Conservation (phyloP, 2,888 invertebrate species). For the Ophioninae sp. region DNA sequence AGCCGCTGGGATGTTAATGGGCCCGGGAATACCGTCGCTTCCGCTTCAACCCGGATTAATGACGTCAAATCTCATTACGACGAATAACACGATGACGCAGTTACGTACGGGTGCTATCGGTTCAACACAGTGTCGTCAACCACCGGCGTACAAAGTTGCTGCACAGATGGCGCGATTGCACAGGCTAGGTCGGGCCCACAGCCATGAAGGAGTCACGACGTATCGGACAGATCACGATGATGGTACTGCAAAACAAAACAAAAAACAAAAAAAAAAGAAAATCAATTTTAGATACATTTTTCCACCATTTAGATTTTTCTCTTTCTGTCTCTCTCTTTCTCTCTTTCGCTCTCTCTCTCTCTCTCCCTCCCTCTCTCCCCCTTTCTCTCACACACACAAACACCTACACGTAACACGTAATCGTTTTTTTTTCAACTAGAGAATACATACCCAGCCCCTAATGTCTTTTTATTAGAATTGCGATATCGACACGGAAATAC, state of each 20-base stretch:
- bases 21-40: constrained; percentile 73
- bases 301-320: constrained; percentile 31
- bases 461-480: constrained; percentile 10
- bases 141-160: constrained; percentile 92
- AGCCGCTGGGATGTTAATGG: constrained; percentile 72
- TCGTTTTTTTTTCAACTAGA: constrained; percentile 15
- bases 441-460: constrained; percentile 28
- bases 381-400: constrained; percentile 17
- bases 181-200: constrained; percentile 91
- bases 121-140: constrained; percentile 83
- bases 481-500: constrained; percentile 40
- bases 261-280: constrained; percentile 24
- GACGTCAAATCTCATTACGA: constrained; percentile 66
- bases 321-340: constrained; percentile 2
- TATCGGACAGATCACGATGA: constrained; percentile 88
- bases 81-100: constrained; percentile 67
- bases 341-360: background rate
- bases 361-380: constrained; percentile 1
- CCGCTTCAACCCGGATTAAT: constrained; percentile 72
- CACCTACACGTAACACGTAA: constrained; percentile 15
- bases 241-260: constrained; percentile 76
- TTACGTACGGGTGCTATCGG: constrained; percentile 70
- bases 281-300: constrained; percentile 39
- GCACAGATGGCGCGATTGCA: constrained; percentile 93
- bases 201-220: constrained; percentile 90